Evolutionary conservation across 1,140 invertebrate genomes (phyloP), one percentile per base, ranked within the genome.

Genomic region (Drosophila leontia): DNA sequence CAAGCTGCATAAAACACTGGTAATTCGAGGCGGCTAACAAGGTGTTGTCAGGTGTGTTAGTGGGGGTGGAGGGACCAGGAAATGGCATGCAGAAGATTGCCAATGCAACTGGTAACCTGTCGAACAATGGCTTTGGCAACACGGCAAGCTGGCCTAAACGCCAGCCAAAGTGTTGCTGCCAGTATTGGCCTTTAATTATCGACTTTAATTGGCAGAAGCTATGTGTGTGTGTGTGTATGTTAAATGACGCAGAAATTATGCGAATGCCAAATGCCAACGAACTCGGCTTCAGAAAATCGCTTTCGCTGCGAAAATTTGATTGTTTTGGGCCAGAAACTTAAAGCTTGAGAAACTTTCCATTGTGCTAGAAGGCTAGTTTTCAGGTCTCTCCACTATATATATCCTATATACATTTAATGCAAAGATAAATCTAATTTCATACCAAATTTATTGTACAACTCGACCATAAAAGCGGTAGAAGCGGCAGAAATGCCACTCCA

Each of bases 11-110:
- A 83, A 82, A 88, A 80, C 84, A 80, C 74, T 70, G 79, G 84
- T 87, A 87, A 87, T 84, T 64, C 68, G 84, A 88, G 68, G 64
- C 74, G 84, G 53, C 77, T 69, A 84, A 88, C 84, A 81, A 87
- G 80, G 80, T 83, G 68, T 60, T 70, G 62, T 64, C 65, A 76
- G 75, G 61, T 75, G 69, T 48, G 7, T 48, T 15, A 15, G 45
- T 48, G 23, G 13, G 45, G 45, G 45, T 9, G 23, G 45, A 48
- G 53, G 59, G 42, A 79, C 71, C 80, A 74, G 80, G 80, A 76
- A 76, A 83, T 61, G 63, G 80, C 70, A 85, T 80, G 81, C 67
- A 69, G 67, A 60, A 51, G 53, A 62, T 80, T 63, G 59, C 75
- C 29, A 78, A 78, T 78, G 75, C 75, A 78, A 77, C 47, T 57